Percentiles rank a stretch among this genome's conserved stretches.
Evolutionary conservation across 2,797 vertebrate genomes (phyloP).

Genomic region (Xyrichtys novacula): DNA sequence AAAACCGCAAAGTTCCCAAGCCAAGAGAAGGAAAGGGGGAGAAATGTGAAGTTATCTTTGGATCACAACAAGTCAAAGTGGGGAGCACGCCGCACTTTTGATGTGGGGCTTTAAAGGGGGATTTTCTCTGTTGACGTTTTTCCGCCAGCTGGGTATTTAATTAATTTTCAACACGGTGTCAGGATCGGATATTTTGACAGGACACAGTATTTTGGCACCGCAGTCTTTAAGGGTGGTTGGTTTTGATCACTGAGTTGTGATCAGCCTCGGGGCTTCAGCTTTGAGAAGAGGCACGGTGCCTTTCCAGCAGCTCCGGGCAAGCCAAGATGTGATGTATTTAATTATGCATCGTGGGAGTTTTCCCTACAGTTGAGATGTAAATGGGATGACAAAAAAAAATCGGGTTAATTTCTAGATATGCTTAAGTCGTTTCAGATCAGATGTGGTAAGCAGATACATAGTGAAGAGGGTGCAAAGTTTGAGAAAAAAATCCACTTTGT

Average conservation of each 20-base stretch:
- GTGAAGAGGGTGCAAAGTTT: conserved; percentile 2
- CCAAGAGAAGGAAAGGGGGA: conserved; percentile 44
- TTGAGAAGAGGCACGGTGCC: conserved; percentile 61
- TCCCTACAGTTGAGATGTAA: conserved; percentile 36
- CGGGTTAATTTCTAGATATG: conserved; percentile 44
- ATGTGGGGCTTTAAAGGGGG: conserved; percentile 61
- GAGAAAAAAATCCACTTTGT: conserved; percentile 9
- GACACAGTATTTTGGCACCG: conserved; percentile 59
- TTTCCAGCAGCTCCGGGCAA: conserved; percentile 59
- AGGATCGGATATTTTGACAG: conserved; percentile 76
- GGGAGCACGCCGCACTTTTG: conserved; percentile 66
- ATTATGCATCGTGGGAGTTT: conserved; percentile 68
- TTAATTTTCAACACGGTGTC: conserved; percentile 73
- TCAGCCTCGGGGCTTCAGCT: conserved; percentile 63
- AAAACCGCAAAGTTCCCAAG: conserved; percentile 35
- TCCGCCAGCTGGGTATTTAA: conserved; percentile 74
- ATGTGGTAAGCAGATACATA: conserved; percentile 13
- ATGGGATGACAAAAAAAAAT: conserved; percentile 49
- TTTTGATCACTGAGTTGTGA: conserved; percentile 66
- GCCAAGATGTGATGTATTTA: conserved; percentile 57
- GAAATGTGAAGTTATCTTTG: conserved; percentile 60
- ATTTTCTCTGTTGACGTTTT: conserved; percentile 75
- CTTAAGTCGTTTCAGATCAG: conserved; percentile 28
- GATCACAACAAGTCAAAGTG: conserved; percentile 71
- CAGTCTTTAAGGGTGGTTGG: conserved; percentile 52